These are phyloP conservation scores for Argentina silus DNA, from an alignment of 2,797 vertebrate genomes.

Conservation along the genomic window DNA sequence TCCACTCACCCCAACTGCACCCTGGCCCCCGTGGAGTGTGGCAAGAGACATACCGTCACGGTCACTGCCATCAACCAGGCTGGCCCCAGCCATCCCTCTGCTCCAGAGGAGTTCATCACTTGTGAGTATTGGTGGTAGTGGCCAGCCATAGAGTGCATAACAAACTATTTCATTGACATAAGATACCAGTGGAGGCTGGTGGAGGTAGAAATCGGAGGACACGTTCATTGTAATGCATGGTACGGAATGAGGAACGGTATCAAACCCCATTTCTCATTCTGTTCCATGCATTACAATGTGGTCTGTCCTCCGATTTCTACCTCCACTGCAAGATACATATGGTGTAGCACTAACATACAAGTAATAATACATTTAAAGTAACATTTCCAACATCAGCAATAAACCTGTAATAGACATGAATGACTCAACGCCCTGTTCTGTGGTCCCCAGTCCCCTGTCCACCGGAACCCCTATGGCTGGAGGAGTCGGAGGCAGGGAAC, in stretches of 20 bases:
- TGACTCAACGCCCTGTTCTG: not conserved
- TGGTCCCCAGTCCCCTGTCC: constrained; percentile 86
- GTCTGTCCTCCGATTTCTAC: not conserved
- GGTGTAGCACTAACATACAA: too few species aligned
- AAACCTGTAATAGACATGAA: not conserved
- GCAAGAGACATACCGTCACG: constrained; percentile 76
- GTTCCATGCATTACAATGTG: not conserved
- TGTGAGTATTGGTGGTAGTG: constrained; percentile 71
- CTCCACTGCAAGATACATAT: too few species aligned
- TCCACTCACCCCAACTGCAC: constrained; percentile 74
- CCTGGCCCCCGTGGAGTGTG: constrained; percentile 77
- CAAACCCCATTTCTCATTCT: not conserved
- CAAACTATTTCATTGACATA: too few species aligned
- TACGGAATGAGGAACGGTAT: not conserved
- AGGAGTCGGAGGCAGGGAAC: constrained; percentile 73
- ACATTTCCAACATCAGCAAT: not conserved
- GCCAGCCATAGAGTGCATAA: not conserved
- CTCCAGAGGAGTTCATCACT: constrained; percentile 73
- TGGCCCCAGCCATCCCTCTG: constrained; percentile 80
- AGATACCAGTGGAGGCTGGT: too few species aligned
- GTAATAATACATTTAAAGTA: not conserved
- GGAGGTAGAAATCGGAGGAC: not conserved
- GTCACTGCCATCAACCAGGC: constrained; percentile 82
- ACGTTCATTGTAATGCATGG: too few species aligned
- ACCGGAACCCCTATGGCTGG: constrained; percentile 75